Evolutionary conservation across 2,888 invertebrate species (phyloP).

Genomic region (Sarcophaga variegata): DNA sequence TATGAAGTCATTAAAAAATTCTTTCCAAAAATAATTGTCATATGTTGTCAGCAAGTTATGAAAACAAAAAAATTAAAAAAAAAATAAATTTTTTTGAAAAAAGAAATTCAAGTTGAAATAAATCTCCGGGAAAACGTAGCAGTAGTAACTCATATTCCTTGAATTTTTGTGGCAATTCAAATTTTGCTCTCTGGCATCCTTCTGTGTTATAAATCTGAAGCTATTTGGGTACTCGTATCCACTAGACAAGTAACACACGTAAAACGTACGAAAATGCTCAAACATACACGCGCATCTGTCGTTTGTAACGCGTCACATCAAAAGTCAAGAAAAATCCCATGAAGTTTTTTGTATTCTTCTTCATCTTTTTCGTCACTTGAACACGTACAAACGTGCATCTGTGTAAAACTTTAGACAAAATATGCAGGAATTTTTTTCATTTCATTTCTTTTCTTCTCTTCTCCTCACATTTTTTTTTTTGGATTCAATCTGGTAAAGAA

Average conservation of each 20-base stretch:
- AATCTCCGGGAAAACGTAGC: slow-evolving; percentile 9
- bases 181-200: slow-evolving; percentile 30
- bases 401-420: slow-evolving; percentile 43
- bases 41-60: slow-evolving; percentile 13
- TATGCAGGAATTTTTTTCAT: neutral
- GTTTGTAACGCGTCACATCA: slow-evolving; percentile 62
- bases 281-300: slow-evolving; percentile 45
- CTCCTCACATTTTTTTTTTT: neutral
- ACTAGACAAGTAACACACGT: slow-evolving; percentile 52
- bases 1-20: slow-evolving; percentile 17
- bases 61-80: neutral
- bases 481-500: neutral
- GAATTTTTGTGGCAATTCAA: slow-evolving; percentile 40
- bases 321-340: slow-evolving; percentile 64
- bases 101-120: slow-evolving; percentile 6
- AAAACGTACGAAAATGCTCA: slow-evolving; percentile 18
- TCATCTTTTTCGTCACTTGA: slow-evolving; percentile 60
- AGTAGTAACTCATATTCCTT: slow-evolving; percentile 26
- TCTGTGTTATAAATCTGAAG: slow-evolving; percentile 53
- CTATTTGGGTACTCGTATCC: slow-evolving; percentile 26
- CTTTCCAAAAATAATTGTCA: slow-evolving; percentile 10
- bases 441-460: neutral
- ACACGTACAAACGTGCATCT: slow-evolving; percentile 63
- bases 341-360: slow-evolving; percentile 60
- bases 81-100: neutral